Conservation (phyloP, 64 coral and sea anemone genomes). For the Dendrophyllia cribrosa region DNA sequence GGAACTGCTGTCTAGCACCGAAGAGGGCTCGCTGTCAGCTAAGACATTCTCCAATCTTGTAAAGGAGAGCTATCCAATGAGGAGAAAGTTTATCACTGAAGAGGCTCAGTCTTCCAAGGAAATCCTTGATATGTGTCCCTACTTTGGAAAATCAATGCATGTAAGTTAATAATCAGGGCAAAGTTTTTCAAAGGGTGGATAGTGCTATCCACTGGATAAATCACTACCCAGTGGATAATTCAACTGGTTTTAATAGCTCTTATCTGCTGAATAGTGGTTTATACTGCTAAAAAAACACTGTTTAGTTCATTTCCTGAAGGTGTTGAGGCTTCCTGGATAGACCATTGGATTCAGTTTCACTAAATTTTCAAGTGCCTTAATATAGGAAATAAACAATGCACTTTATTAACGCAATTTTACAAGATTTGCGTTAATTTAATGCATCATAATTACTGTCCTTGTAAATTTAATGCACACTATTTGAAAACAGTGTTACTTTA, state of each 20-base stretch:
- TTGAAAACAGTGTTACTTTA: no score
- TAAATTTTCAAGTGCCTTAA: neutral
- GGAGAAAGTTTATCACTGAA: slow-evolving; percentile 4
- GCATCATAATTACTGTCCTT: no score
- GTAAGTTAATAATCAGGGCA: slow-evolving; percentile 38
- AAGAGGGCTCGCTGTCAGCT: neutral
- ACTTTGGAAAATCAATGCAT: slow-evolving; percentile 8
- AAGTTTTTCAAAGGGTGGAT: neutral
- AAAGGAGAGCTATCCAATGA: neutral
- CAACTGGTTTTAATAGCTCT: neutral
- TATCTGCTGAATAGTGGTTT: neutral
- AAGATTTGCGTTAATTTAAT: no score
- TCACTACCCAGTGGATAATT: neutral
- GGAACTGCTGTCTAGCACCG: neutral
- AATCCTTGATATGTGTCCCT: slow-evolving; percentile 39
- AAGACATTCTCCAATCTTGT: slow-evolving; percentile 27
- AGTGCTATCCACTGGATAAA: slow-evolving; percentile 6
- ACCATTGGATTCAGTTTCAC: neutral
- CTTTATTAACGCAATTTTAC: no score
- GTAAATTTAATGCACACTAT: no score
- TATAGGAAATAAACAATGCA: no score
- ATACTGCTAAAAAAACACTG: neutral
- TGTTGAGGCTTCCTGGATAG: no score
- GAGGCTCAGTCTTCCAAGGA: slow-evolving; percentile 17
- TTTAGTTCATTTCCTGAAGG: no score